Base-by-base conservation (phyloP, 2,113 vertebrate genomes). In the Chinchilla lanigera region DNA sequence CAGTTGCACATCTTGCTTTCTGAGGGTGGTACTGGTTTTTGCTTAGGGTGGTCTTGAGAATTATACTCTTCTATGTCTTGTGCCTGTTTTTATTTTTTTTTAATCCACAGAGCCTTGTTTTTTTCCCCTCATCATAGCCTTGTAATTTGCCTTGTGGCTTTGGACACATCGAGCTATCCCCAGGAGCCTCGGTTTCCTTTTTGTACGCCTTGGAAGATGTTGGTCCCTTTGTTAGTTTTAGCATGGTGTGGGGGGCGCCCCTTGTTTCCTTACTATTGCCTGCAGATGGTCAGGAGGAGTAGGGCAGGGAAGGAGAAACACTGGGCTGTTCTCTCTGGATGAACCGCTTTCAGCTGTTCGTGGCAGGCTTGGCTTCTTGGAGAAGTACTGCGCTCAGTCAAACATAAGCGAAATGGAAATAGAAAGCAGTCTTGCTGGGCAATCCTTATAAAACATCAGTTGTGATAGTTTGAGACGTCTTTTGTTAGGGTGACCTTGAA, bases 1-100 rank as follows among this genome's bases (percentile, higher is more conserved):
- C 35, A 8, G 4, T 54, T 5, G 0, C 7, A 0, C 0, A 0
- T 10, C 44, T 33, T 6, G 2, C 33, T 63, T 19, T n/a, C 7
- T 7, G 50, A n/a, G 28, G 50, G 14, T 7, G 8, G 3, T n/a
- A 0, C 14, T 12, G 92, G 58, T 9, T 50, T 67, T 8, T 4
- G 60, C n/a, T 35, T 30, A 14, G 10, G 13, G 60, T 35, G 87
- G 30, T 28, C 60, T 60, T 4, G 13, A 22, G n/a, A 56, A 4
- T 26, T 5, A 1, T 12, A 16, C 0, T 3, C 35, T 1, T 41
- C 33, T 60, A 8, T 63, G 26, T 20, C 30, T 30, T 35, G 30
- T 16, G 54, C 35, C 38, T 90, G n/a, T 16, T 69, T 38, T 82
- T 93, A n/a, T 67, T 38, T 44, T 75, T 75, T 13, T 44, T 75